Evolutionary conservation across 2,888 invertebrate species (phyloP), one percentile per base, ranked within the genome.

Genomic region (Drosophila vallismaia): DNA sequence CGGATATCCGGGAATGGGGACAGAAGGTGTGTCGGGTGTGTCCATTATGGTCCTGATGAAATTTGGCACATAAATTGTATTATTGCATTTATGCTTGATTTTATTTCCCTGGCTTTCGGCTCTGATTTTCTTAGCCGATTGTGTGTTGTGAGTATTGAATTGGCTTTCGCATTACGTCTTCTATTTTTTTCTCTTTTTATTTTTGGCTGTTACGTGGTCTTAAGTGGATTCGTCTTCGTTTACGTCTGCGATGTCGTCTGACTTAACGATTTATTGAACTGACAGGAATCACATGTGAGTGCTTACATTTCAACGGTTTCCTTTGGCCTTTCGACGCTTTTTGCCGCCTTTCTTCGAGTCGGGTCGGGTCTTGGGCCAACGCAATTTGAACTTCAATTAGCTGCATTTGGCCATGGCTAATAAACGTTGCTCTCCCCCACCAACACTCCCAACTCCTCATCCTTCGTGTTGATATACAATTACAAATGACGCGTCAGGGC

Each of bases 71-170:
- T 83, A 85, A 86, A 86, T 86, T 85, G 87, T 86, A 83, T 86
- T 86, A 86, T 86, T 87, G 87, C 83, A 85, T 86, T 86, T 86
- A 83, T 81, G 85, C 86, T 87, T 86, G 85, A 87, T 86, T 86
- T 86, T 86, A 86, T 87, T 86, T 86, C 83, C 31, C 31, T 19
- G 9, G 5, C 26, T 26, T 14, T 46, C 26, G 29, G 26, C 60
- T 31, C 46, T 40, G 58, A 83, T 78, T 85, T 84, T 75, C 80
- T 74, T 70, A 59, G 79, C 82, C 71, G 86, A 75, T 80, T 83
- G 80, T 81, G 74, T 70, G 68, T 46, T 68, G 68, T 42, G 84
- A 86, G 82, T 75, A 78, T 82, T 71, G 86, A 86, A 86, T 85
- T 86, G 84, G 85, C 84, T 86, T 85, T 80, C 75, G 75, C 63